Conservation (phyloP, 2,888 invertebrate genomes). For the Phyllotreta cruciferae region DNA sequence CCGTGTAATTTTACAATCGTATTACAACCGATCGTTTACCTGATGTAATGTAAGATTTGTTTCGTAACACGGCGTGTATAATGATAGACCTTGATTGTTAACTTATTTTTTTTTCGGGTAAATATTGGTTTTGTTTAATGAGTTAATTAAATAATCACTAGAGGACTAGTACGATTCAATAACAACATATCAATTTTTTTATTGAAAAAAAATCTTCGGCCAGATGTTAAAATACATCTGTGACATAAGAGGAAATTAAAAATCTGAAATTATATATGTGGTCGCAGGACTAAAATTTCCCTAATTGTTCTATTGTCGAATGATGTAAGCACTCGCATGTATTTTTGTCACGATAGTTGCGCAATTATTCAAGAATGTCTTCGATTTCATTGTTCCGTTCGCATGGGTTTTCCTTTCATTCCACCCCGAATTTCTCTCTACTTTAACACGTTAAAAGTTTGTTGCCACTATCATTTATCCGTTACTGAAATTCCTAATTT, state of each 20-base stretch:
- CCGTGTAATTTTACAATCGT: slow-evolving; percentile 10
- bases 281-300: background rate
- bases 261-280: slow-evolving; percentile 7
- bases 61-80: slow-evolving; percentile 15
- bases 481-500: no score
- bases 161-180: no score
- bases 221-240: background rate
- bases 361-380: background rate
- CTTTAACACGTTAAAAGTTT: no score
- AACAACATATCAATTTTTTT: no score
- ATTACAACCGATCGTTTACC: slow-evolving; percentile 24
- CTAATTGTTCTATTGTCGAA: slow-evolving; percentile 9
- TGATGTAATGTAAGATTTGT: slow-evolving; percentile 18
- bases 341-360: slow-evolving; percentile 5
- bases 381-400: no score
- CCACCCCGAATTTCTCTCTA: no score
- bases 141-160: no score
- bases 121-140: slow-evolving; percentile 17
- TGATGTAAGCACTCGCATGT: slow-evolving; percentile 4
- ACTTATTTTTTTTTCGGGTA: slow-evolving; percentile 34
- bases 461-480: no score
- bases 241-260: slow-evolving; percentile 18
- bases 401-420: no score
- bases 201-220: background rate
- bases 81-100: slow-evolving; percentile 12